Conservation (phyloP, 1,140 invertebrate genomes). For the Drosophila arizonae region DNA sequence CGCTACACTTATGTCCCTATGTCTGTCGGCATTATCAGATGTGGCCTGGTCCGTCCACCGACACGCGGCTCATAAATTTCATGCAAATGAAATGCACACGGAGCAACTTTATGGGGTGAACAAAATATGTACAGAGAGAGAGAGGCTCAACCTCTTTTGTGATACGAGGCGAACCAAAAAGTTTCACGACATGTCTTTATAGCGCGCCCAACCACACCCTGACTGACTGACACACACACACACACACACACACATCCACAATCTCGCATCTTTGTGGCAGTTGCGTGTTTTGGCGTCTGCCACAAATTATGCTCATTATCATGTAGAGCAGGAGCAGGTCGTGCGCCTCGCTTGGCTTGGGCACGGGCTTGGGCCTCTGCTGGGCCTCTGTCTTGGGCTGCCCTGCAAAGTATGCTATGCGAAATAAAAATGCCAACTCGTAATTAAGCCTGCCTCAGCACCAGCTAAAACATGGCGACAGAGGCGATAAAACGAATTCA, state of each 20-base stretch:
- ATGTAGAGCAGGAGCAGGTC: conserved; percentile 25
- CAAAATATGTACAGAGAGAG: neutral
- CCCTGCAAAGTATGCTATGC: conserved; percentile 63
- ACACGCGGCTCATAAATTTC: conserved; percentile 49
- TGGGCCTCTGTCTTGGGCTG: neutral
- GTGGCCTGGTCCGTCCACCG: neutral
- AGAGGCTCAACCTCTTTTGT: conserved; percentile 5
- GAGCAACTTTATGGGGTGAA: conserved; percentile 37
- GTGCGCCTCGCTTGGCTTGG: neutral
- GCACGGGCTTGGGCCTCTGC: neutral
- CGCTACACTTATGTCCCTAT: conserved; percentile 3
- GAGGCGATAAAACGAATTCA: no score
- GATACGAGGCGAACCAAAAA: conserved; percentile 15
- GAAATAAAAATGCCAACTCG: conserved; percentile 35
- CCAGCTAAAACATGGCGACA: neutral
- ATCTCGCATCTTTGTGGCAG: neutral
- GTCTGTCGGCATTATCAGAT: conserved; percentile 9
- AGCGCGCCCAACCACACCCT: neutral
- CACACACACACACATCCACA: conserved; percentile 10
- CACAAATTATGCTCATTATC: conserved; percentile 64
- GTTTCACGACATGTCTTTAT: conserved; percentile 20
- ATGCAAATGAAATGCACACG: conserved; percentile 61
- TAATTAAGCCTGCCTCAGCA: conserved; percentile 58
- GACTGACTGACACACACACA: conserved; percentile 3
- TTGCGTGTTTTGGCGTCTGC: conserved; percentile 48